These are phyloP conservation scores for Sthenelais limicola DNA, from an alignment of 2,888 invertebrate genomes.

Conservation along the genomic window DNA sequence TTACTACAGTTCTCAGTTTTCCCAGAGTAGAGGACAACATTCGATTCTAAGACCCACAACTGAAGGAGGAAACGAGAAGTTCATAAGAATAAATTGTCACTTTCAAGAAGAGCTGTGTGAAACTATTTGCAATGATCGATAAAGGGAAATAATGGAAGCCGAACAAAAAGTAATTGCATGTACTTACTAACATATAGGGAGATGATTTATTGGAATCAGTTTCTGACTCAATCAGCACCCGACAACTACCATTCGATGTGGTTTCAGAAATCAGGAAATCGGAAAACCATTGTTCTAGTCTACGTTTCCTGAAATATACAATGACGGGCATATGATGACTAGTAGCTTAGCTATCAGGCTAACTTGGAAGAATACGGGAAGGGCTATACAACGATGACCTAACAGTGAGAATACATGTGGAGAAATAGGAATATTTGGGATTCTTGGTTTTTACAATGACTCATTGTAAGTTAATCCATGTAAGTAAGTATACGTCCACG, in stretches of 20 bases:
- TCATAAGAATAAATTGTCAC: background rate
- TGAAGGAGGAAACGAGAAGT: background rate
- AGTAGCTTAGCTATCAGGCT: no score
- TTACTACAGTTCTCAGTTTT: background rate
- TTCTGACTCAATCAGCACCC: slow-evolving; percentile 9
- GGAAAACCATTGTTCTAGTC: slow-evolving; percentile 8
- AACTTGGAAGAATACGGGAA: no score
- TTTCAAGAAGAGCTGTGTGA: slow-evolving; percentile 3
- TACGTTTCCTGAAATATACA: slow-evolving; percentile 12
- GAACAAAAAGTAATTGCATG: no score
- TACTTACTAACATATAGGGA: slow-evolving; percentile 25
- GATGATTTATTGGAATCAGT: slow-evolving; percentile 9
- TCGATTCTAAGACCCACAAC: slow-evolving; percentile 34
- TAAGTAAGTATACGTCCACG: no score
- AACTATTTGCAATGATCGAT: background rate
- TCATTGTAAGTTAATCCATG: no score
- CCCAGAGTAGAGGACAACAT: slow-evolving; percentile 19
- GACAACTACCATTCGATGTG: slow-evolving; percentile 2
- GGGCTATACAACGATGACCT: no score
- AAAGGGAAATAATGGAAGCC: background rate
- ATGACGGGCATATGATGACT: no score
- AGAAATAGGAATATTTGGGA: no score
- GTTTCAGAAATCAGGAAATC: slow-evolving; percentile 14
- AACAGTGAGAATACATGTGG: no score
- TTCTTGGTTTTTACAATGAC: no score